Evolutionary conservation across 2,113 vertebrate genomes (phyloP).

Genomic region (Corythaeola cristata): DNA sequence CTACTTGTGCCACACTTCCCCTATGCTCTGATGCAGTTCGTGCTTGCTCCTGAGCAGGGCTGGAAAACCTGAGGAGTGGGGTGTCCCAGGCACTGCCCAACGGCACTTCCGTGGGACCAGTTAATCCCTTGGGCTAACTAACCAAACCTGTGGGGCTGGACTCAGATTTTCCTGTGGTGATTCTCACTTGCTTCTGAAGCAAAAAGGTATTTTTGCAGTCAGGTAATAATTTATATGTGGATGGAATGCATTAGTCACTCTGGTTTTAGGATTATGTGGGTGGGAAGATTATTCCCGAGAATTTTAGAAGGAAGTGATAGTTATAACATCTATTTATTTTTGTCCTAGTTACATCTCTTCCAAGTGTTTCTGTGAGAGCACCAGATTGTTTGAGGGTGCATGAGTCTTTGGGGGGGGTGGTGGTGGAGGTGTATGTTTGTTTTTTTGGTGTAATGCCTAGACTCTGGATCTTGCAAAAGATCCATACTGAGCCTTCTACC

Average conservation of each 20-base stretch:
- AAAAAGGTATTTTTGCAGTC: background rate
- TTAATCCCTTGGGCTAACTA: background rate
- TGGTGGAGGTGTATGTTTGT: background rate
- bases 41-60: background rate
- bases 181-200: background rate
- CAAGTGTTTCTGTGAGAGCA: background rate
- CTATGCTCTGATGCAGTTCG: background rate
- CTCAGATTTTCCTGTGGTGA: background rate
- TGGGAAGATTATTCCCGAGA: background rate
- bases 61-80: background rate
- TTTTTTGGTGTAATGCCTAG: background rate
- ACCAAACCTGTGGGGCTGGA: background rate
- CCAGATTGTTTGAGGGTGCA: background rate
- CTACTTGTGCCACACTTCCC: background rate
- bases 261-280: background rate
- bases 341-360: background rate
- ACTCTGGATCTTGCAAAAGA: background rate
- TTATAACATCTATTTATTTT: slow-evolving; percentile 11
- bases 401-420: background rate
- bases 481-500: background rate
- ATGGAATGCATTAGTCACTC: background rate
- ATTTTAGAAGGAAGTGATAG: background rate
- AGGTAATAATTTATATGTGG: background rate
- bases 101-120: fast-evolving
- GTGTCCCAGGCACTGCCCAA: fast-evolving